phyloP scores from a whole-genome alignment of 2,113 vertebrate species.

The Morone chrysops region DNA sequence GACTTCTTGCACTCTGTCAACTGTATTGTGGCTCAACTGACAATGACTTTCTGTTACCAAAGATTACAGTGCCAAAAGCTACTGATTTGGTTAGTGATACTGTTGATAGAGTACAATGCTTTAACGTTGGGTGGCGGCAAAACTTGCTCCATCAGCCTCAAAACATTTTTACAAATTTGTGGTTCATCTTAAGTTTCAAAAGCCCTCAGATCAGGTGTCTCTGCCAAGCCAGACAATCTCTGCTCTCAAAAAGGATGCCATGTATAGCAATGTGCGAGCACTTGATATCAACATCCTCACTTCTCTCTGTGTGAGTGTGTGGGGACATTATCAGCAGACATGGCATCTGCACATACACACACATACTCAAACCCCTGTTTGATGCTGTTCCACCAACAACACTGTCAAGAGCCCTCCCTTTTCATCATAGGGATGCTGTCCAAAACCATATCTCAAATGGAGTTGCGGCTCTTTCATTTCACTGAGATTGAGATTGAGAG shows the following conservation, averaged over 20 bases:
- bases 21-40: neutral
- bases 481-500: slow-evolving; percentile 50
- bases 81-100: neutral
- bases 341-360: slow-evolving; percentile 34
- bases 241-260: slow-evolving; percentile 46
- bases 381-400: slow-evolving; percentile 64
- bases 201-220: slow-evolving; percentile 58
- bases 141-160: neutral
- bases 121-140: neutral
- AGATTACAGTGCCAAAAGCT: neutral
- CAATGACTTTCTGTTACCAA: neutral
- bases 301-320: slow-evolving; percentile 40
- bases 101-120: neutral
- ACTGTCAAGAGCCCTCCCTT: slow-evolving; percentile 65
- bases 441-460: slow-evolving; percentile 68
- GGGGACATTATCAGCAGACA: slow-evolving; percentile 63
- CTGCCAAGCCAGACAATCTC: slow-evolving; percentile 30
- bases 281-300: slow-evolving; percentile 65
- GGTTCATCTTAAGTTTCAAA: slow-evolving; percentile 32
- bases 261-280: slow-evolving; percentile 54
- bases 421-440: slow-evolving; percentile 66
- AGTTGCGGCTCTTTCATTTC: slow-evolving; percentile 57
- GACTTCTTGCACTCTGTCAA: neutral
- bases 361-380: slow-evolving; percentile 54
- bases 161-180: slow-evolving; percentile 11